Evolutionary conservation across 2,888 invertebrate species (phyloP).

Genomic region (Podotricha telesiphe): DNA sequence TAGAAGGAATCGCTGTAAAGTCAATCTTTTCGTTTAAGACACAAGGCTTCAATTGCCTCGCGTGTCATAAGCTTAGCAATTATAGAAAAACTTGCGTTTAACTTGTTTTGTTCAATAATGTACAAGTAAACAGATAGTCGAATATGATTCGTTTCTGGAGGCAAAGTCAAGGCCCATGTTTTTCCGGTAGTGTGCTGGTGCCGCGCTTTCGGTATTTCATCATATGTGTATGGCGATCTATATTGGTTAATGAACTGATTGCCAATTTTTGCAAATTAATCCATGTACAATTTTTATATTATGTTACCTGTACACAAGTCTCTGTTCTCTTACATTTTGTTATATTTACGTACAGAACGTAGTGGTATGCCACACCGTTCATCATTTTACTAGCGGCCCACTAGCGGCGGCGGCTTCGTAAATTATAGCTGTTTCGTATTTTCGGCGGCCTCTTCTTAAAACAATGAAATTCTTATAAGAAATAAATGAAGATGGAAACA

Average conservation of each 20-base stretch:
- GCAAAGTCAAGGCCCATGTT: slow-evolving; percentile 45
- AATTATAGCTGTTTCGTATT: no score
- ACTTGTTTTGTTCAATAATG: slow-evolving; percentile 44
- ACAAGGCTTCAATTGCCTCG: slow-evolving; percentile 25
- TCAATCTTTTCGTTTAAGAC: not conserved
- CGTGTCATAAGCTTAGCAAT: slow-evolving; percentile 34
- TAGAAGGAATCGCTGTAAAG: slow-evolving; percentile 28
- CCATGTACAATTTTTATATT: no score
- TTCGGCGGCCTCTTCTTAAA: no score
- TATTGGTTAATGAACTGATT: not conserved
- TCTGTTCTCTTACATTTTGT: no score
- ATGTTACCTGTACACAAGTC: no score
- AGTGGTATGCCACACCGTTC: no score
- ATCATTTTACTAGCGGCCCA: no score
- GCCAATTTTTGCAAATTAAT: no score
- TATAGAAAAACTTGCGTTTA: slow-evolving; percentile 50
- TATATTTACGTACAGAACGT: no score
- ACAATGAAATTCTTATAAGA: no score
- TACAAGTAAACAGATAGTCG: slow-evolving; percentile 38
- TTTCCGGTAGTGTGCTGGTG: slow-evolving; percentile 1
- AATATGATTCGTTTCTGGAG: slow-evolving; percentile 26
- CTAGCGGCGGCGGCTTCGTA: no score
- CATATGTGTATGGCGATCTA: not conserved
- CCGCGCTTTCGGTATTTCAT: not conserved
- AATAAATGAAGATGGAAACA: no score